Base-by-base conservation (phyloP, 2,888 invertebrate genomes). In the Opisthograptis luteolata region DNA sequence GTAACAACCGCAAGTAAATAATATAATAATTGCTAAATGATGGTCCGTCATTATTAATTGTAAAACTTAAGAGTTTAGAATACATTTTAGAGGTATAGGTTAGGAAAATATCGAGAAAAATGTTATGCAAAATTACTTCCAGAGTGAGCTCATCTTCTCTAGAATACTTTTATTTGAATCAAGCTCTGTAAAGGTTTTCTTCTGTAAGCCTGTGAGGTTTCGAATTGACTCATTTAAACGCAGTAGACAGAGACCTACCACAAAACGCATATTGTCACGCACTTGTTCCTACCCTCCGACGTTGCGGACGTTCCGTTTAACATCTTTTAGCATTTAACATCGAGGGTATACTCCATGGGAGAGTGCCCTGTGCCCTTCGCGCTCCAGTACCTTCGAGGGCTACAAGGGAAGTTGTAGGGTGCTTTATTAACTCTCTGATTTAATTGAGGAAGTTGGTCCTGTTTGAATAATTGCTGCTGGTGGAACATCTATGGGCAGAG, bases 381-480 rank as follows among this genome's bases (percentile, higher is more conserved):
- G 79, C 74, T 73, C 78, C 66, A 59, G 58, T 77, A 75, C 68
- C 60, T 67, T 60, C 56, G 40, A 62, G 63, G 60, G 64, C 55
- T 58, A 64, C 67, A 37, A 50, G 48, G 46, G 48, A 52, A 47
- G 52, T 43, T 44, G 45, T 47, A 72, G 76, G 75, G 76, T 75
- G 73, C 67, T 64, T 63, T 68, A 71, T 69, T 67, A 64, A 67
- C 64, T 63, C 59, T 65, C 60, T 73, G 74, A 79, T 80, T 81
- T 80, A 79, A 75, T 79, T 65, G 71, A 73, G 79, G 81, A 79
- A 74, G 73, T 73, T 62, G 40, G 50, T 46, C 45, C 53, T 63
- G 64, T 66, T 55, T 41, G 55, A 37, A 57, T 55, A 49, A 62
- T 62, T 52, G 56, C 46, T 50, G 49, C 31, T 30, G 42, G 40